These are phyloP conservation scores for Rosalia funebris DNA, from an alignment of 2,888 invertebrate genomes.

Conservation along the genomic window DNA sequence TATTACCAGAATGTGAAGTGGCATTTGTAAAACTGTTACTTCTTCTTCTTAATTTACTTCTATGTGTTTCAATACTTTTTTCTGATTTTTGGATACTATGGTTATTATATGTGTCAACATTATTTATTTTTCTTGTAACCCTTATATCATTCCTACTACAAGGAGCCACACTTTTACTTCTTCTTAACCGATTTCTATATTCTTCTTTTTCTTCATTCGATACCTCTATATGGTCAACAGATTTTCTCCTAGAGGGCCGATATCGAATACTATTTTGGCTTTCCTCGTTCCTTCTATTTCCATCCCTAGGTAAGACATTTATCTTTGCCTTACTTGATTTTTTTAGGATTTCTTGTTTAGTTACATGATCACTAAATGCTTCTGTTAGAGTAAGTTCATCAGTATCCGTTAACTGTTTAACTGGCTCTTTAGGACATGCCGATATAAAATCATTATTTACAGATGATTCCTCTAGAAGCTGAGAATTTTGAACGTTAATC, in stretches of 20 bases:
- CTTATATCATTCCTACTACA: neutral
- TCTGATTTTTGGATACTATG: neutral
- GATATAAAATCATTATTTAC: no score
- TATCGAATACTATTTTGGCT: neutral
- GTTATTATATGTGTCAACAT: neutral
- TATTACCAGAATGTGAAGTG: neutral
- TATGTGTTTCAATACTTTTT: neutral
- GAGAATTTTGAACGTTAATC: no score
- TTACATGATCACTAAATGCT: neutral
- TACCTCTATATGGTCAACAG: neutral
- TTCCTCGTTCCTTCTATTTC: neutral
- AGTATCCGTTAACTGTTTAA: neutral
- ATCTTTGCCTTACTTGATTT: neutral
- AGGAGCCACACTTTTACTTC: conserved; percentile 14
- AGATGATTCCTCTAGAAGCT: no score
- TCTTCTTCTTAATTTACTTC: neutral
- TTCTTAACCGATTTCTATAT: neutral
- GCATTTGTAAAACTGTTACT: neutral
- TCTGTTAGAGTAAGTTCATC: neutral
- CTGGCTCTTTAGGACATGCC: neutral
- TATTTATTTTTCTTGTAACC: neutral
- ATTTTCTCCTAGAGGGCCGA: neutral
- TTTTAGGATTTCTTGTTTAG: neutral
- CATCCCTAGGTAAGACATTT: neutral
- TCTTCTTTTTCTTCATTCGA: neutral